Conservation (phyloP, 2,113 vertebrate genomes). For the Rhinoptilus africanus region DNA sequence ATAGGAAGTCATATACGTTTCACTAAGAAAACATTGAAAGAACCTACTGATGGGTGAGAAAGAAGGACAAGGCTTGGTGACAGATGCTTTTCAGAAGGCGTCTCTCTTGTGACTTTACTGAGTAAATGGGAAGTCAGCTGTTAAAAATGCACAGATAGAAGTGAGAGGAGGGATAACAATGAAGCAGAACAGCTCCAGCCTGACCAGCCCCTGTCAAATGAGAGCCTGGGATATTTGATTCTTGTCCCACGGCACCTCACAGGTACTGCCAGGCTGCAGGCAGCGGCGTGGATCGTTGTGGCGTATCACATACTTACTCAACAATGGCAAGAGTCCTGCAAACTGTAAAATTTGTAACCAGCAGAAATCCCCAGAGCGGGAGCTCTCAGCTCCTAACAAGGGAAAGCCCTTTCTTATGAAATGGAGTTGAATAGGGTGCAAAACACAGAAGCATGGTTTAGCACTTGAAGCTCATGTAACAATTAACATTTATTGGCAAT, state of each 20-base stretch:
- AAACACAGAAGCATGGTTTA: not conserved
- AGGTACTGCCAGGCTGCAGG: not conserved
- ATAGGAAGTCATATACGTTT: not conserved
- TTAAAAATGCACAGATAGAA: not conserved
- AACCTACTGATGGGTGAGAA: not conserved
- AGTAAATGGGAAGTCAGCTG: not conserved
- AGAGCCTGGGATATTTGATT: not conserved
- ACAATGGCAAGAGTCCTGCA: not conserved
- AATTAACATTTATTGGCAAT: not conserved
- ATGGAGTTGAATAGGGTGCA: not conserved
- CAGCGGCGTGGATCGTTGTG: not conserved
- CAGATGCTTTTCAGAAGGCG: not conserved
- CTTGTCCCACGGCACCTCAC: not conserved
- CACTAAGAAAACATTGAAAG: not conserved
- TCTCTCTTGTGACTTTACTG: not conserved
- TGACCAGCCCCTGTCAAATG: not conserved
- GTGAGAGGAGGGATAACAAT: not conserved
- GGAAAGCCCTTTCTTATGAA: not conserved
- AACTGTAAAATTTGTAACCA: not conserved
- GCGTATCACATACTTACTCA: not conserved
- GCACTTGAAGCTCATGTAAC: not conserved
- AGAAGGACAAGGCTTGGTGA: not conserved
- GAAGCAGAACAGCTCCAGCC: not conserved
- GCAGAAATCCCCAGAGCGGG: not conserved
- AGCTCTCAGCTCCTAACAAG: not conserved